Percentiles rank a stretch among this genome's conserved stretches.
These are phyloP conservation scores for Dinoponera quadriceps DNA, from an alignment of 1,140 invertebrate species.

Conservation along the genomic window DNA sequence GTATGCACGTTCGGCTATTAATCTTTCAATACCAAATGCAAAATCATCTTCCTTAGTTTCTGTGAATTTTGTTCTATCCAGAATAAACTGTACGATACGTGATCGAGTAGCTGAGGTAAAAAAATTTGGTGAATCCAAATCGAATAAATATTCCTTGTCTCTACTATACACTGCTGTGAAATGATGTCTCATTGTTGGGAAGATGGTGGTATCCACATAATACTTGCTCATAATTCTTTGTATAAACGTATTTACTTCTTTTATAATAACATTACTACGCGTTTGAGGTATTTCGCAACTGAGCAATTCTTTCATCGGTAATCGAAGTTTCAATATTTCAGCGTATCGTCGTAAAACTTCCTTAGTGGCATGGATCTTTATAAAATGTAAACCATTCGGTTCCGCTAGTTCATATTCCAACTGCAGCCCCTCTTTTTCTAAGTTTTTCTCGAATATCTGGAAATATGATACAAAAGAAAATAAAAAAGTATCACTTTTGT, in stretches of 20 bases:
- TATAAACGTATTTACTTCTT: conserved; percentile 87
- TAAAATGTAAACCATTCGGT: conserved; percentile 88
- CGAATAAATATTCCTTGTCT: conserved; percentile 96
- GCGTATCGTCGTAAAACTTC: conserved; percentile 95
- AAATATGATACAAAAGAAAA: conserved; percentile 7
- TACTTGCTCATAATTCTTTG: conserved; percentile 87
- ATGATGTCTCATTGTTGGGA: conserved; percentile 90
- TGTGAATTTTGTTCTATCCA: conserved; percentile 94
- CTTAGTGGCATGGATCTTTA: conserved; percentile 95
- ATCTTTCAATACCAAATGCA: conserved; percentile 93
- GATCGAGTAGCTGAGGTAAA: conserved; percentile 94
- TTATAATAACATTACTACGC: conserved; percentile 87
- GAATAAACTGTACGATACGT: conserved; percentile 95
- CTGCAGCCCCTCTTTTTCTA: conserved; percentile 89
- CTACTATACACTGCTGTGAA: conserved; percentile 94
- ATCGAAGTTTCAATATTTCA: conserved; percentile 96
- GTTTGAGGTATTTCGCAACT: conserved; percentile 87
- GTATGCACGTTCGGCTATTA: conserved; percentile 92
- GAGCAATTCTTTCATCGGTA: conserved; percentile 96
- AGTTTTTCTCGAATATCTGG: conserved; percentile 89
- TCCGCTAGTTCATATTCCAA: conserved; percentile 88
- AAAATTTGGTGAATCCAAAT: conserved; percentile 92
- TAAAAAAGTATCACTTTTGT: background rate
- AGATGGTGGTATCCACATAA: conserved; percentile 88
- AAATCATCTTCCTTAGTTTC: conserved; percentile 88